phyloP scores from a whole-genome alignment of 2,113 vertebrate genomes.

The Microcebus griseorufus region DNA sequence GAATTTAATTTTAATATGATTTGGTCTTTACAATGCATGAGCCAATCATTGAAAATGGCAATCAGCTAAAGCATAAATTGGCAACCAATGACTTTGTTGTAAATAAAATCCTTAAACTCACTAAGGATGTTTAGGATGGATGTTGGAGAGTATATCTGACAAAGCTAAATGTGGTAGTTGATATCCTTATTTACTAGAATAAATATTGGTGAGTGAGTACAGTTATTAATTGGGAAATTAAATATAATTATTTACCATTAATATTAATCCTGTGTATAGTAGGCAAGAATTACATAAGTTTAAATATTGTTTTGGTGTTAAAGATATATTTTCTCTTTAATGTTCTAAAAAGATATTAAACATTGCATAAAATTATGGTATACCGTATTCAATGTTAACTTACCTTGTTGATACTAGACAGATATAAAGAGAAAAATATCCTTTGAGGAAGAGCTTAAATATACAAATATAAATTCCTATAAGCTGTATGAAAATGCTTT shows the following conservation, averaged over 20 bases:
- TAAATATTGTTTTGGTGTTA: not conserved
- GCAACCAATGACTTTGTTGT: not conserved
- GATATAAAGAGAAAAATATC: not conserved
- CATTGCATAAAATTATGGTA: not conserved
- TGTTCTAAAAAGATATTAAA: not conserved
- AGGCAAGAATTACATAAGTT: not conserved
- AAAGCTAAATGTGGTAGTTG: not conserved
- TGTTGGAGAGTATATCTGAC: not conserved
- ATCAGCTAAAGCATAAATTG: not conserved
- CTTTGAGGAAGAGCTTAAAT: not conserved
- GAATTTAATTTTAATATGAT: not conserved
- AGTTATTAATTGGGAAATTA: not conserved
- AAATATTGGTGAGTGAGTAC: not conserved
- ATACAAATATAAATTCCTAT: not conserved
- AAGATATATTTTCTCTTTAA: not conserved
- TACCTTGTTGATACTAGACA: not conserved
- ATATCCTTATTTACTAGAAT: not conserved
- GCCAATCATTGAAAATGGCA: not conserved
- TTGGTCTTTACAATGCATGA: not conserved
- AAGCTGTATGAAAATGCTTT: not conserved
- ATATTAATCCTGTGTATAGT: not conserved
- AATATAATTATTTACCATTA: conserved; percentile 16
- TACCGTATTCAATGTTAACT: not conserved
- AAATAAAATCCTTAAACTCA: not conserved
- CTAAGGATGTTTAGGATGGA: not conserved